Conservation (phyloP, 92 coral and sea anemone genomes). For the Umimayanthus kanabou region DNA sequence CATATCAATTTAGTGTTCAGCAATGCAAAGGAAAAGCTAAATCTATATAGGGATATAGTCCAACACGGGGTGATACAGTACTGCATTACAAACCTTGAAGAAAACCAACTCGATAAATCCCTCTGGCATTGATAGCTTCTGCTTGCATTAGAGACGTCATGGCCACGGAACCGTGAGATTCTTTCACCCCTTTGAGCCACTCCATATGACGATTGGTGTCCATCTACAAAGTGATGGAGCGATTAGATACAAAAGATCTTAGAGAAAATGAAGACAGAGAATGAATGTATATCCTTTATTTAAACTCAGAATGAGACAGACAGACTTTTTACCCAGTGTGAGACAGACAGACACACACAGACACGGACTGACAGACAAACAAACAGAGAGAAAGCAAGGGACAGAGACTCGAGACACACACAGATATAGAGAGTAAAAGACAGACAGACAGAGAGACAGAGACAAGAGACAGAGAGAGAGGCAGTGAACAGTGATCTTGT, state of each 20-base stretch:
- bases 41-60: not conserved
- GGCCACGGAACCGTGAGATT: slow-evolving; percentile 32
- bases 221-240: not conserved
- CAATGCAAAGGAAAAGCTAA: not conserved
- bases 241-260: too few species aligned
- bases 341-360: too few species aligned
- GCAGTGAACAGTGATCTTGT: too few species aligned
- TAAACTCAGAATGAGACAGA: too few species aligned
- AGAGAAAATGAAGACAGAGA: not conserved
- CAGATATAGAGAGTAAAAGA: too few species aligned
- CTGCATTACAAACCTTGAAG: slow-evolving; percentile 30
- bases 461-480: too few species aligned
- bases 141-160: slow-evolving; percentile 73
- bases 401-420: too few species aligned
- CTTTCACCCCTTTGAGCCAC: slow-evolving; percentile 36
- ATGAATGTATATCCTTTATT: not conserved
- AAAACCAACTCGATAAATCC: slow-evolving; percentile 66
- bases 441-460: too few species aligned
- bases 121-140: slow-evolving; percentile 67
- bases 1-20: too few species aligned
- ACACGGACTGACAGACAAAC: too few species aligned
- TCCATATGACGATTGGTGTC: slow-evolving; percentile 31
- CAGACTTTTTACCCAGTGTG: too few species aligned
- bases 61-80: not conserved
- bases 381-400: too few species aligned